Evolutionary conservation across 2,888 invertebrate genomes (phyloP).

Genomic region (Dusona sp.): DNA sequence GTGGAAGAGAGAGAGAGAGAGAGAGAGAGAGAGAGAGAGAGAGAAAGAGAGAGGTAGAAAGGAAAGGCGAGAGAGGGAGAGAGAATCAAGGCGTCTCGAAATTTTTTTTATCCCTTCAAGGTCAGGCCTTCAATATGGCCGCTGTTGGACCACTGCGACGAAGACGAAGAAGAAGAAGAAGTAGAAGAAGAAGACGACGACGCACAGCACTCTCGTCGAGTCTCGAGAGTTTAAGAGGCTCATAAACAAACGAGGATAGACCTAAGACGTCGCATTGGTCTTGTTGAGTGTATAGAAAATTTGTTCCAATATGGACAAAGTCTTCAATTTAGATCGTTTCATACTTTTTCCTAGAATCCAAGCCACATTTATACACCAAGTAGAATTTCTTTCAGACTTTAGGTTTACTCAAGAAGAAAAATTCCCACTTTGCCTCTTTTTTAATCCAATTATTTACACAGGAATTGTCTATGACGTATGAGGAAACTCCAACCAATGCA

Average conservation of each 20-base stretch:
- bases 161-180: constrained; percentile 35
- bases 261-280: constrained; percentile 67
- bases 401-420: not conserved
- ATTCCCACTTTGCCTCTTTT: not conserved
- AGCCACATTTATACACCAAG: not conserved
- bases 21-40: constrained; percentile 19
- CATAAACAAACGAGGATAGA: constrained; percentile 76
- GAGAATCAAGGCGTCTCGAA: constrained; percentile 73
- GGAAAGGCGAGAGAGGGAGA: constrained; percentile 54
- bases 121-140: constrained; percentile 81
- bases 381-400: not conserved
- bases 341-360: not conserved
- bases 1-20: not conserved
- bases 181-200: constrained; percentile 22
- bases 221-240: constrained; percentile 75
- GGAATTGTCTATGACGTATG: not conserved
- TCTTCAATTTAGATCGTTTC: constrained; percentile 5
- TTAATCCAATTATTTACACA: not conserved
- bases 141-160: constrained; percentile 77
- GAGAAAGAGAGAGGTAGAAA: too few relatives aligned
- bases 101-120: constrained; percentile 81
- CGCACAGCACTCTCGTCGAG: constrained; percentile 63
- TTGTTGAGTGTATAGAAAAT: constrained; percentile 25
- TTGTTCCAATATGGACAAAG: not conserved
- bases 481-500: not conserved